These are phyloP conservation scores for Diachasmimorpha longicaudata DNA, from an alignment of 1,140 invertebrate genomes.

Conservation along the genomic window DNA sequence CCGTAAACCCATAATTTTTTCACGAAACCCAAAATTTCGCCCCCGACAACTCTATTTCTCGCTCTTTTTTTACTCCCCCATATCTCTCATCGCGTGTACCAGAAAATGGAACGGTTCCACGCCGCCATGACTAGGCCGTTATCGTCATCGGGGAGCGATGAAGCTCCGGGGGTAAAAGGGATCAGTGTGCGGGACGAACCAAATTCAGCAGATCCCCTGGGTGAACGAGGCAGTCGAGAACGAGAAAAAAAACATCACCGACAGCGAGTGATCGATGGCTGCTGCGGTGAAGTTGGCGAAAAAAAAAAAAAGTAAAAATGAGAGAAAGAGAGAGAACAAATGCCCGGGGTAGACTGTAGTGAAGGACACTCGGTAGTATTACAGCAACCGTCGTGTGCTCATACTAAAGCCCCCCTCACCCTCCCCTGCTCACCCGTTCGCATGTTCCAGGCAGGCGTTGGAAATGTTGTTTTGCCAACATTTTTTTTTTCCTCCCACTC, in stretches of 20 bases:
- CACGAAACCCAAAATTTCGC: not conserved
- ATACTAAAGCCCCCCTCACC: not conserved
- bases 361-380: not conserved
- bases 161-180: not conserved
- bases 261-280: constrained; percentile 29
- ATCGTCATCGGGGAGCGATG: constrained; percentile 8
- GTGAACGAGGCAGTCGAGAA: constrained; percentile 2
- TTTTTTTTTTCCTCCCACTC: not conserved
- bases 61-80: not conserved
- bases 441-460: constrained; percentile 1
- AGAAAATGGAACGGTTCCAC: not conserved
- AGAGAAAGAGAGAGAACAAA: constrained; percentile 13
- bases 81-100: not conserved
- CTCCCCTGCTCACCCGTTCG: no score
- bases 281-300: constrained; percentile 10
- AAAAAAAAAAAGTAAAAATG: constrained; percentile 1
- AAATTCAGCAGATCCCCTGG: constrained; percentile 13
- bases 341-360: not conserved
- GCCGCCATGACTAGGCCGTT: constrained; percentile 1
- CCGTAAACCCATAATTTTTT: not conserved
- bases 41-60: not conserved
- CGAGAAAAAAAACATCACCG: constrained; percentile 25
- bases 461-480: constrained; percentile 14
- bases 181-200: not conserved
- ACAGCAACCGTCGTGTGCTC: not conserved